Base-by-base conservation (phyloP, 2,797 vertebrate species). In the Syngnathus acus region DNA sequence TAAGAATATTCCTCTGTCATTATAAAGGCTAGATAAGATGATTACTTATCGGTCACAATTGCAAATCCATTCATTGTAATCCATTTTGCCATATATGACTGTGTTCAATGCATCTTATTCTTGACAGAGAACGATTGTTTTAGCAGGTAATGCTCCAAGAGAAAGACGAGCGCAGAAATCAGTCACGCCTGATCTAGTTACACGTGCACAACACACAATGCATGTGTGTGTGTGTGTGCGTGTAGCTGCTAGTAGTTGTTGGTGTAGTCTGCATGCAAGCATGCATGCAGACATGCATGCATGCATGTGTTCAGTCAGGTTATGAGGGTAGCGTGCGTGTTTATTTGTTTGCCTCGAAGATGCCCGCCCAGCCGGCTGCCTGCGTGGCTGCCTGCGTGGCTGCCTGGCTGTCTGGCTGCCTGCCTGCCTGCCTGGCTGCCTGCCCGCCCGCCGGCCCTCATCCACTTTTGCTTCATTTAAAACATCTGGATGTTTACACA, bases 401-500 rank as follows among this genome's bases (percentile, higher is more conserved):
- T 32, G 26, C 26, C 26, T 26, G 26, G 1, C 1, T 26, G 26
- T 0, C 26, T 26, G 26, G 26, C 26, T 26, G 26, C 26, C 26
- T 26, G 26, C 26, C 2, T 26, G 26, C 26, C 26, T 2, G n/a
- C n/a, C n/a, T n/a, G n/a, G n/a, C n/a, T n/a, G n/a, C n/a, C n/a
- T n/a, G 26, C 26, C 26, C 1, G 26, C 26, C 26, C 2, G 26
- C 26, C 26, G 1, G 1, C 26, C 86, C 81, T 78, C 73, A 88
- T 87, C 72, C 84, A 76, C 79, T 66, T 77, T 64, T 65, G 72
- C 79, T 71, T 85, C 82, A 87, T 82, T 86, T 85, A 84, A 83
- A 82, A 86, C 82, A 73, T 83, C 73, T 77, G 80, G 71, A 77
- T 89, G 72, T 90, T 90, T 88, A 86, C 80, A 86, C 90, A 90